Evolutionary conservation across 35 echinoderm and acorn worm genomes (phyloP).

Genomic region (Anneissia japonica): DNA sequence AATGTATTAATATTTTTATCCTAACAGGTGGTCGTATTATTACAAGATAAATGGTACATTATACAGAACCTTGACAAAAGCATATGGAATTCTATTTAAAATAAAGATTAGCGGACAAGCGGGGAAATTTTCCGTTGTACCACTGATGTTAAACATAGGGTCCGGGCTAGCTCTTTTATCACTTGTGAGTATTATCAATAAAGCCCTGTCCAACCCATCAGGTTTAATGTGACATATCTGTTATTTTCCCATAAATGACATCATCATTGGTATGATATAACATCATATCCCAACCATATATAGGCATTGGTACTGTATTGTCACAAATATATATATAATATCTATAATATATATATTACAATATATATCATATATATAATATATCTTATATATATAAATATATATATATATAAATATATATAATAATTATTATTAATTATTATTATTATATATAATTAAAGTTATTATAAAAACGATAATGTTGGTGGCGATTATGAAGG

Average conservation of each 20-base stretch:
- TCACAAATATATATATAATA: neutral
- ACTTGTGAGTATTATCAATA: slow-evolving; percentile 64
- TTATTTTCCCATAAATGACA: neutral
- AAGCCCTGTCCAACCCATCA: neutral
- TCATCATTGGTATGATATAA: neutral
- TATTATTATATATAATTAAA: too few species aligned
- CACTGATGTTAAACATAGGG: slow-evolving; percentile 91
- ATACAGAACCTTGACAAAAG: slow-evolving; percentile 84
- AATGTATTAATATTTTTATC: slow-evolving; percentile 23
- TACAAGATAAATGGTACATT: slow-evolving; percentile 75
- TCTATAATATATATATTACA: too few species aligned
- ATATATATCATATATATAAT: too few species aligned
- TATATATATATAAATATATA: too few species aligned
- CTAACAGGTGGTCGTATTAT: slow-evolving; percentile 68
- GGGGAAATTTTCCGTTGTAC: slow-evolving; percentile 90
- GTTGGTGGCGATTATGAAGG: too few species aligned
- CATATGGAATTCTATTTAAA: slow-evolving; percentile 89
- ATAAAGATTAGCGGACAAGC: slow-evolving; percentile 81
- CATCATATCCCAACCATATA: neutral
- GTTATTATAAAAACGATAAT: too few species aligned
- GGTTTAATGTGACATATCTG: neutral
- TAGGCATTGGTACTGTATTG: neutral
- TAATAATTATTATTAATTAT: too few species aligned
- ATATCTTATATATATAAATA: too few species aligned
- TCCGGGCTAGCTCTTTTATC: slow-evolving; percentile 88